Percentiles rank a stretch among this genome's conserved stretches.
Evolutionary conservation across 2,888 invertebrate genomes (phyloP).

Genomic region (Volucella inflata): DNA sequence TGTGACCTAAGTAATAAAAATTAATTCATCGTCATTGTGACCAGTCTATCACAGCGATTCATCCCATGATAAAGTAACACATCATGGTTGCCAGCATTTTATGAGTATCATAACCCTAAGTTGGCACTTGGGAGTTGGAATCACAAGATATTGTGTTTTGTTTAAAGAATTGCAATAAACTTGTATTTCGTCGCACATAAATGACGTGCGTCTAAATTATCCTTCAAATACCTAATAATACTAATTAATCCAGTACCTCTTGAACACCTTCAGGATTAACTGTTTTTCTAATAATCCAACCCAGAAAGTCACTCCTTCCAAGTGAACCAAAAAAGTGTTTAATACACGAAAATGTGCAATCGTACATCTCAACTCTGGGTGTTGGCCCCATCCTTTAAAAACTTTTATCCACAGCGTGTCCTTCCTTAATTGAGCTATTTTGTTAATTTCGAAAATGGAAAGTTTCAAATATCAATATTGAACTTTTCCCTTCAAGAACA

Average conservation of each 20-base stretch:
- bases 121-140: neutral
- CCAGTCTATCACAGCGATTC: too few relatives aligned
- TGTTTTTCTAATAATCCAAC: neutral
- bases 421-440: constrained; percentile 72
- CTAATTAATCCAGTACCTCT: neutral
- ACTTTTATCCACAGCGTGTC: constrained; percentile 10
- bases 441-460: constrained; percentile 62
- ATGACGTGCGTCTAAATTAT: neutral
- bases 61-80: neutral
- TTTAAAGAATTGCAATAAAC: too few relatives aligned
- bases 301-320: neutral
- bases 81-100: neutral
- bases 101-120: neutral
- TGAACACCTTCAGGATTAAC: neutral
- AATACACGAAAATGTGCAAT: neutral
- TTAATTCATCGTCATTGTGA: too few relatives aligned
- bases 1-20: too few relatives aligned
- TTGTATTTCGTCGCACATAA: neutral
- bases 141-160: too few relatives aligned
- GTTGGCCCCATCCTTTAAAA: too few relatives aligned
- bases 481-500: constrained; percentile 5
- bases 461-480: constrained; percentile 73
- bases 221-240: neutral
- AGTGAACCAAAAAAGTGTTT: too few relatives aligned
- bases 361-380: neutral